phyloP scores from a whole-genome alignment of 2,797 vertebrate genomes.

The Petrocephalus schoutedeni region DNA sequence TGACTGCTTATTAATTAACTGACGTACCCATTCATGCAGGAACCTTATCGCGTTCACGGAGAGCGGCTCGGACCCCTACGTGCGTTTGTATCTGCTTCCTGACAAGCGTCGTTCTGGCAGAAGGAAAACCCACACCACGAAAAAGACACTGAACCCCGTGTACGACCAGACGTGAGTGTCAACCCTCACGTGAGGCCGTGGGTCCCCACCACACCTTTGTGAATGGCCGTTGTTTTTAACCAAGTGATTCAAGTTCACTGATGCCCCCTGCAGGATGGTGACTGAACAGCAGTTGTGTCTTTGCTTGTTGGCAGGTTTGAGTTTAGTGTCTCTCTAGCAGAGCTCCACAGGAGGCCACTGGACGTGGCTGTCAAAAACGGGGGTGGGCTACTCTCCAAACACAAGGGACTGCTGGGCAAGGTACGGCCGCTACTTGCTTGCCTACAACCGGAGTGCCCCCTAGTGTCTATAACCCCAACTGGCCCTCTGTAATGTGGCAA shows the following conservation, averaged over 20 bases:
- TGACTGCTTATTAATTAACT: not conserved
- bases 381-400: slow-evolving; percentile 87
- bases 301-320: slow-evolving; percentile 71
- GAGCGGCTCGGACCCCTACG: slow-evolving; percentile 86
- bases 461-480: not conserved
- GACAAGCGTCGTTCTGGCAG: slow-evolving; percentile 89
- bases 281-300: not conserved
- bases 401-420: slow-evolving; percentile 95
- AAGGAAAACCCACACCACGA: slow-evolving; percentile 85
- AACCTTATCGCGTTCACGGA: slow-evolving; percentile 88
- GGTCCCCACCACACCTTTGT: not conserved
- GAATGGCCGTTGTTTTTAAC: not conserved
- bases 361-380: slow-evolving; percentile 95
- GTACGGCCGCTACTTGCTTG: slow-evolving; percentile 43
- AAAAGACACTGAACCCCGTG: slow-evolving; percentile 84
- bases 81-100: slow-evolving; percentile 89
- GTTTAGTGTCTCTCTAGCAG: slow-evolving; percentile 82
- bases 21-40: slow-evolving; percentile 52
- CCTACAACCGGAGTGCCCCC: not conserved
- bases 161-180: slow-evolving; percentile 83
- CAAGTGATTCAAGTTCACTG: not conserved
- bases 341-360: slow-evolving; percentile 79
- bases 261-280: not conserved
- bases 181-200: not conserved
- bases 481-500: not conserved